phyloP scores from a whole-genome alignment of 2,888 invertebrate genomes.

The Drosophila pullipes region DNA sequence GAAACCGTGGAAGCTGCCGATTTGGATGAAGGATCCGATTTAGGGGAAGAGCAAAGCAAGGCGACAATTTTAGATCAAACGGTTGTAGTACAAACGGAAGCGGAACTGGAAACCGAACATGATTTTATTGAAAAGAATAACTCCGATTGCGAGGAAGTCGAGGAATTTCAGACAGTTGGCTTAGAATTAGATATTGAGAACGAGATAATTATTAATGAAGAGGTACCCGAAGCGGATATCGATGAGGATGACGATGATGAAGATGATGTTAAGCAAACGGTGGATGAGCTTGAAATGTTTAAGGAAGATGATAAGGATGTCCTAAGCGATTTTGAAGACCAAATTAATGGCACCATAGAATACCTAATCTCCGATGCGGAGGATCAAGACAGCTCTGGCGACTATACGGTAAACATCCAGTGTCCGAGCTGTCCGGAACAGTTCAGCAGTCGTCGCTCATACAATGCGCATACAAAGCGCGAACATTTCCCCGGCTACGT shows the following conservation, averaged over 20 bases:
- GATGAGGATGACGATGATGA: constrained; percentile 29
- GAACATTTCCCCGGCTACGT: constrained; percentile 74
- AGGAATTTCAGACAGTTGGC: constrained; percentile 57
- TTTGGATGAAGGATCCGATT: constrained; percentile 27
- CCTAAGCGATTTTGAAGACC: constrained; percentile 68
- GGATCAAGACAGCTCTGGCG: constrained; percentile 65
- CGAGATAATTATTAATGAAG: constrained; percentile 71
- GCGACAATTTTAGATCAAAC: constrained; percentile 19
- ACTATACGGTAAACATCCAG: constrained; percentile 65
- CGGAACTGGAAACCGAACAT: constrained; percentile 31
- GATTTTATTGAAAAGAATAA: constrained; percentile 38
- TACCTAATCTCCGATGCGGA: constrained; percentile 67
- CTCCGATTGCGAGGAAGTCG: constrained; percentile 46
- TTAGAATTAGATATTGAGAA: constrained; percentile 68
- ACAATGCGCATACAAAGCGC: constrained; percentile 71
- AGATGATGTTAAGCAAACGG: constrained; percentile 23
- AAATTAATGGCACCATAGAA: constrained; percentile 67
- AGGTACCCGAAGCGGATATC: constrained; percentile 43
- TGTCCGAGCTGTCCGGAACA: constrained; percentile 69
- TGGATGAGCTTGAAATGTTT: constrained; percentile 39
- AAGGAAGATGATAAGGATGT: constrained; percentile 53
- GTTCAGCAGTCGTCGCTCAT: constrained; percentile 63
- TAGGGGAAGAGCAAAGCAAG: background rate
- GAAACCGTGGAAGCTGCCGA: constrained; percentile 35
- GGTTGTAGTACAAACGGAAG: constrained; percentile 23